Evolutionary conservation across 2,888 invertebrate genomes (phyloP), one percentile per base, ranked within the genome.

Genomic region (Mesorhabditis sp.): DNA sequence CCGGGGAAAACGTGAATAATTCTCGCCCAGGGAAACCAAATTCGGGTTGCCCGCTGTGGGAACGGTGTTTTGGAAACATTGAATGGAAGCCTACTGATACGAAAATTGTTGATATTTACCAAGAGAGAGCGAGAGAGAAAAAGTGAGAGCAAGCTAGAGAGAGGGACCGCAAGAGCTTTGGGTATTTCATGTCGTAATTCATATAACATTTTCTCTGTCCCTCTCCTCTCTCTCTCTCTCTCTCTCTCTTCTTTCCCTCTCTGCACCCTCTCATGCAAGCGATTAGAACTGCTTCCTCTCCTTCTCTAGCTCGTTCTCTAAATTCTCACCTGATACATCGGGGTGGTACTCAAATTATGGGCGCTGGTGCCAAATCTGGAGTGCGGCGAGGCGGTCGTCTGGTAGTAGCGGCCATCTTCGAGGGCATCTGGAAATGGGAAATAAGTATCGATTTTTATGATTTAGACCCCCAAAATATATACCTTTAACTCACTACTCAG

Each of bases 291-390:
- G 58, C 45, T 15, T 43, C 43, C 45, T 10, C 62, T 62, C 15
- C 65, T 10, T 13, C 43, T 58, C 45, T 50, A 58, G 28, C 45
- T 44, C 65, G 42, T 43, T 68, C 43, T 69, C 45, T 65, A 68
- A 66, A 72, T 68, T 70, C 58, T n/a, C 58, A 50, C 58, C 58
- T 50, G 58, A 50, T 50, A 50, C n/a, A 50, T 50, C n/a, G 58
- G 58, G n/a, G 58, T 50, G 7, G 58, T 50, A 2, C 58, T 50
- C 58, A 50, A 50, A 2, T 50, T 50, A n/a, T 50, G 58, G 10
- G 58, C 58, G 58, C 58, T 50, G 58, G 58, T 50, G 58, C 58
- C 58, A 50, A 50, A 50, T 50, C 58, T 50, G 10, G 58, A 50
- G n/a, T 50, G 58, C n/a, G 58, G 58, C 7, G 58, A 50, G n/a